Evolutionary conservation across 64 coral and sea anemone species (phyloP).

Genomic region (Dendronephthya gigantea): DNA sequence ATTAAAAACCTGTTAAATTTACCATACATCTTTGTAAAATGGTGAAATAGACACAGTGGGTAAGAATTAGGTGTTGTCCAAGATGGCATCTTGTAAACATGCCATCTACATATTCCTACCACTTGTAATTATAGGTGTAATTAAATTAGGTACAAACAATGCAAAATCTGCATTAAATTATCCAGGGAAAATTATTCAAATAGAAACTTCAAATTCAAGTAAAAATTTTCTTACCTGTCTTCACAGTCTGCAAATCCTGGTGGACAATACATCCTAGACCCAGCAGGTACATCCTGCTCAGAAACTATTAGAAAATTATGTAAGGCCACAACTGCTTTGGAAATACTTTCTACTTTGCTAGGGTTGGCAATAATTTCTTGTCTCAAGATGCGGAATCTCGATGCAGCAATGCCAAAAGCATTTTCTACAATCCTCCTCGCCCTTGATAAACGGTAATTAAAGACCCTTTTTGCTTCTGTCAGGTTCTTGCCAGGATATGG

Average conservation of each 20-base stretch:
- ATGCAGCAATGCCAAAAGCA: not conserved
- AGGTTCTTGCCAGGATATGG: not conserved
- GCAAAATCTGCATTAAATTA: too few species aligned
- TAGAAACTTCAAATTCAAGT: too few species aligned
- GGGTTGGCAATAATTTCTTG: not conserved
- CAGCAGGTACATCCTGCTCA: not conserved
- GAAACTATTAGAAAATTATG: not conserved
- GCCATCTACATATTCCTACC: too few species aligned
- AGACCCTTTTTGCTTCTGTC: not conserved
- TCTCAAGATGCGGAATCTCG: not conserved
- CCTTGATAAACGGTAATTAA: not conserved
- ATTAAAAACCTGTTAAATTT: too few species aligned
- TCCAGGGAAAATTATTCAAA: too few species aligned
- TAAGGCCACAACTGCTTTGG: not conserved
- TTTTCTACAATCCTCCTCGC: not conserved
- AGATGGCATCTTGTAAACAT: too few species aligned
- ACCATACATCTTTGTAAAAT: too few species aligned
- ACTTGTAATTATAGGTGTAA: too few species aligned
- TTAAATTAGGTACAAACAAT: too few species aligned
- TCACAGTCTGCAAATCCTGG: not conserved
- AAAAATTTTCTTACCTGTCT: not conserved
- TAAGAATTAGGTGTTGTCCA: too few species aligned
- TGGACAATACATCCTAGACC: not conserved
- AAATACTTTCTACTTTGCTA: not conserved
- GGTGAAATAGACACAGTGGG: too few species aligned